These are phyloP conservation scores for Gambusia holbrooki DNA, from an alignment of 2,113 vertebrate genomes.

Conservation along the genomic window DNA sequence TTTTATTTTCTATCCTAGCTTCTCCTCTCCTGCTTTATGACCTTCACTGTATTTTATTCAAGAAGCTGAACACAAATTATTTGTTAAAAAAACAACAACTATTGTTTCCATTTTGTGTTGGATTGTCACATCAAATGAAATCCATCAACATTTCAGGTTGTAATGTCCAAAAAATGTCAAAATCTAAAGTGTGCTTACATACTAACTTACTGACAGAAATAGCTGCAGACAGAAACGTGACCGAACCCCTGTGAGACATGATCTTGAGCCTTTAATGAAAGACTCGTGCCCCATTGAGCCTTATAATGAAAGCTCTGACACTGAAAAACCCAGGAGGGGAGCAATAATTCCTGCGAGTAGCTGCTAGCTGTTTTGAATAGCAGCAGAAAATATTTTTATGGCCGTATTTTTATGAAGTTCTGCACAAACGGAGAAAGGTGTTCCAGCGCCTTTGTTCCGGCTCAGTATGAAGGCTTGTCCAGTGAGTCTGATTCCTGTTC, in stretches of 20 bases:
- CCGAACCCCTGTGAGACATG: constrained; percentile 57
- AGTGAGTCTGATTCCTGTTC: constrained; percentile 50
- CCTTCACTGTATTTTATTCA: too few relatives aligned
- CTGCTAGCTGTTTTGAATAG: constrained; percentile 31
- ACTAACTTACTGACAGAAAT: too few relatives aligned
- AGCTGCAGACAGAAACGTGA: neutral
- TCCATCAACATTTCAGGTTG: too few relatives aligned
- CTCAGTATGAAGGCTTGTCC: constrained; percentile 51
- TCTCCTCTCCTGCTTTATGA: too few relatives aligned
- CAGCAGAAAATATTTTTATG: constrained; percentile 18
- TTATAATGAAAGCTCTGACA: constrained; percentile 72
- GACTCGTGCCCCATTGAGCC: constrained; percentile 73
- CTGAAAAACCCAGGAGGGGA: constrained; percentile 52
- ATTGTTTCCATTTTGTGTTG: too few relatives aligned
- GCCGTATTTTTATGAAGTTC: neutral
- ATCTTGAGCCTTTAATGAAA: constrained; percentile 71
- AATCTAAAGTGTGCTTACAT: too few relatives aligned
- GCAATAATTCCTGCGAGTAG: constrained; percentile 55
- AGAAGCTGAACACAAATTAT: too few relatives aligned
- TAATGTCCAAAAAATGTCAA: too few relatives aligned
- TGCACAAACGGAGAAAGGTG: constrained; percentile 24
- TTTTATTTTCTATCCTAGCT: too few relatives aligned
- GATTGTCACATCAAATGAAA: too few relatives aligned
- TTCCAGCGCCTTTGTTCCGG: constrained; percentile 20
- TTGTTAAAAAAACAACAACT: too few relatives aligned